phyloP scores from a whole-genome alignment of 2,113 vertebrate genomes.

The Perca fluviatilis region DNA sequence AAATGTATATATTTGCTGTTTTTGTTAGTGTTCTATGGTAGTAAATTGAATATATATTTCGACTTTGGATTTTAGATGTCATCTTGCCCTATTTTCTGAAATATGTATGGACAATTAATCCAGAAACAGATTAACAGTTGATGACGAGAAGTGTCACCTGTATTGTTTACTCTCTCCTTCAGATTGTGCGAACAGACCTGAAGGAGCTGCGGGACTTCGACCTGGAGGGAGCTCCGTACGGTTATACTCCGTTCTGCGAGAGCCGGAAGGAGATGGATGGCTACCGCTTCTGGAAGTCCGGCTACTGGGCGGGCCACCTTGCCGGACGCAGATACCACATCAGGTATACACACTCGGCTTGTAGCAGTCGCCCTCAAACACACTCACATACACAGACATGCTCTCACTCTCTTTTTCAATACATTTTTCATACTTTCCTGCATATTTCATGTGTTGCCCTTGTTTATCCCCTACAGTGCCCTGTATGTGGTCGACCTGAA shows the following conservation, averaged over 20 bases:
- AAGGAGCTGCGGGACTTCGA: constrained; percentile 95
- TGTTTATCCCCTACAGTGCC: constrained; percentile 81
- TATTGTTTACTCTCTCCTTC: neutral
- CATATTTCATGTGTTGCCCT: neutral
- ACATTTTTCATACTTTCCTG: neutral
- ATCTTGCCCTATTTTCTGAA: neutral
- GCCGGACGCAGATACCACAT: constrained; percentile 98
- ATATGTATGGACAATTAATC: neutral
- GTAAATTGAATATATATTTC: neutral
- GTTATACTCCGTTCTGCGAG: constrained; percentile 98
- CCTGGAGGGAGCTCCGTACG: constrained; percentile 96
- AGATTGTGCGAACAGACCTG: constrained; percentile 97
- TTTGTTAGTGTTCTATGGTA: neutral
- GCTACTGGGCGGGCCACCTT: constrained; percentile 98
- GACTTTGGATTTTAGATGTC: neutral
- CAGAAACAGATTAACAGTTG: neutral
- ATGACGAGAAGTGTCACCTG: neutral
- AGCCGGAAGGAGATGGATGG: constrained; percentile 98
- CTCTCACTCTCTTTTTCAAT: too few species aligned
- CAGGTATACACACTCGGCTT: constrained; percentile 83
- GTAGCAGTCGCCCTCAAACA: neutral
- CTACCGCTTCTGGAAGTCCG: constrained; percentile 98
- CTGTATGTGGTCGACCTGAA: constrained; percentile 97
- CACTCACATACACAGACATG: neutral
- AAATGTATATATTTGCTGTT: neutral